Conservation (phyloP, 2,797 vertebrate genomes). For the Coregonus ussuriensis region DNA sequence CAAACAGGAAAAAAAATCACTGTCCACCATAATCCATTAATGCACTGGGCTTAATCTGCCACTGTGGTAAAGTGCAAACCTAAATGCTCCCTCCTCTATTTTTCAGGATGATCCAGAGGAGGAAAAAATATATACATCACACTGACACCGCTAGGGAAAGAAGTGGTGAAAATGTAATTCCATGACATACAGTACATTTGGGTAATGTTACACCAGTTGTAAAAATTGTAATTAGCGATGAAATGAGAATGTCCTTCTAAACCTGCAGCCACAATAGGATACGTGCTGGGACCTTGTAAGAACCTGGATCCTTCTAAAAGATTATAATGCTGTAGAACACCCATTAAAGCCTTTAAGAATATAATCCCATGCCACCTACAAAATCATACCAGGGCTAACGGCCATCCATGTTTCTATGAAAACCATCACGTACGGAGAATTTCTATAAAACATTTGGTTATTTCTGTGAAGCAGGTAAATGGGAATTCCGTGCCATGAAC, state of each 20-base stretch:
- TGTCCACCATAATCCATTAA: conserved; percentile 74
- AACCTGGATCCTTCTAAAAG: conserved; percentile 44
- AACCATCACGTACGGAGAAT: conserved; percentile 37
- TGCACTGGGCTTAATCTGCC: conserved; percentile 74
- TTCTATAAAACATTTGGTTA: conserved; percentile 17
- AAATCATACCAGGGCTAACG: conserved; percentile 27
- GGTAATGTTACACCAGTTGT: conserved; percentile 7
- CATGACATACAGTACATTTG: conserved; percentile 32
- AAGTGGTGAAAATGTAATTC: conserved; percentile 34
- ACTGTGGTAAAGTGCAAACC: conserved; percentile 65
- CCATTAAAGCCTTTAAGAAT: conserved; percentile 58
- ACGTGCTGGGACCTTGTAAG: conserved; percentile 21
- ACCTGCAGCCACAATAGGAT: conserved; percentile 38
- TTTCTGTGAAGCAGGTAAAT: conserved; percentile 1
- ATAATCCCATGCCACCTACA: conserved; percentile 66
- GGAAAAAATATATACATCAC: conserved; percentile 33
- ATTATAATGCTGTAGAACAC: conserved; percentile 41
- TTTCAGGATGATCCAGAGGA: conserved; percentile 41
- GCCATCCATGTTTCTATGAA: conserved; percentile 31
- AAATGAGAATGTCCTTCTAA: conserved; percentile 21
- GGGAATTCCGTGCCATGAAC: background rate
- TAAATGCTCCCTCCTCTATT: conserved; percentile 60
- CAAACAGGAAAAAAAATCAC: conserved; percentile 45
- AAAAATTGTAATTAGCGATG: conserved; percentile 10
- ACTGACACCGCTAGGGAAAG: background rate